Conservation (phyloP, 2,888 invertebrate species). For the Tipula vernalis region DNA sequence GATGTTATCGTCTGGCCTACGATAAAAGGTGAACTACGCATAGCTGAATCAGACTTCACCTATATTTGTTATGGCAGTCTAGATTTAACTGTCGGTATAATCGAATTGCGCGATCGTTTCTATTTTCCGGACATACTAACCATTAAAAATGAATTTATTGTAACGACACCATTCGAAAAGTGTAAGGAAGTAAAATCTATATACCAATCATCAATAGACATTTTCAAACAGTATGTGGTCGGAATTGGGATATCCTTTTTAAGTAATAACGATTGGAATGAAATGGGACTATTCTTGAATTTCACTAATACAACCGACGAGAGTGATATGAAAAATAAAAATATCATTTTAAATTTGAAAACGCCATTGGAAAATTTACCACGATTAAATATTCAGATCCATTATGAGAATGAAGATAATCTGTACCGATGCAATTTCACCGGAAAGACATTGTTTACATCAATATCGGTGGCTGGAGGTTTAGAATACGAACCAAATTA, state of each 20-base stretch:
- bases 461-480: constrained; percentile 39
- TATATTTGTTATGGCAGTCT: constrained; percentile 39
- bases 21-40: constrained; percentile 41
- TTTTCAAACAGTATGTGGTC: constrained; percentile 36
- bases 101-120: constrained; percentile 44
- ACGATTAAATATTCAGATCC: constrained; percentile 35
- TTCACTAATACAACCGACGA: constrained; percentile 37
- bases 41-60: constrained; percentile 40
- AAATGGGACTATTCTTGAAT: constrained; percentile 38
- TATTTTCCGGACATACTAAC: constrained; percentile 39
- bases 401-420: constrained; percentile 38
- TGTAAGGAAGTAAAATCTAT: constrained; percentile 38
- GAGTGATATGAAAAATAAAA: constrained; percentile 34
- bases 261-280: constrained; percentile 31
- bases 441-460: constrained; percentile 38
- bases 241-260: constrained; percentile 37
- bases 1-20: constrained; percentile 45
- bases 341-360: constrained; percentile 37
- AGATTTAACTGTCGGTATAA: constrained; percentile 40
- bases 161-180: constrained; percentile 41
- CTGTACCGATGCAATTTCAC: constrained; percentile 40
- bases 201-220: constrained; percentile 38
- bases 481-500: constrained; percentile 52
- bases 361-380: constrained; percentile 42
- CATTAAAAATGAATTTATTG: constrained; percentile 41